These are phyloP conservation scores for Anoplophora glabripennis DNA, from an alignment of 1,140 invertebrate genomes.

Conservation along the genomic window DNA sequence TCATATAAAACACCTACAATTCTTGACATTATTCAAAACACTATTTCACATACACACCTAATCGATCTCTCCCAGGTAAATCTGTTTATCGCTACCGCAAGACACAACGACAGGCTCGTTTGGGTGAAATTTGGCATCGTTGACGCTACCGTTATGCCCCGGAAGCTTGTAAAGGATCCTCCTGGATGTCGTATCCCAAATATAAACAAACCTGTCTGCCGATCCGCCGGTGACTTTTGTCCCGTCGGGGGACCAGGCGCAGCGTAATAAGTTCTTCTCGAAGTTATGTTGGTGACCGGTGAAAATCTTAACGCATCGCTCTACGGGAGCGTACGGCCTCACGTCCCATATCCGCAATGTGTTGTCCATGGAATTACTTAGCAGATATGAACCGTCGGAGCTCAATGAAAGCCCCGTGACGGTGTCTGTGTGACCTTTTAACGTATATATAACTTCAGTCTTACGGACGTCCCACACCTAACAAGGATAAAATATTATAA, in stretches of 20 bases:
- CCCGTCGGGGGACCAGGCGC: constrained; percentile 87
- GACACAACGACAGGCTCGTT: constrained; percentile 93
- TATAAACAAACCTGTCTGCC: constrained; percentile 91
- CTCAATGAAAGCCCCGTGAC: constrained; percentile 90
- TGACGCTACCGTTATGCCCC: constrained; percentile 96
- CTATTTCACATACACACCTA: constrained; percentile 20
- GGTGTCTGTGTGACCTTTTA: constrained; percentile 90
- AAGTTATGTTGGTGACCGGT: constrained; percentile 89
- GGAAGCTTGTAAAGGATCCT: constrained; percentile 95
- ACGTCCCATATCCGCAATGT: constrained; percentile 82
- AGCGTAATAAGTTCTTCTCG: constrained; percentile 90
- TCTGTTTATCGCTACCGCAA: constrained; percentile 92
- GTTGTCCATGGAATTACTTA: constrained; percentile 98
- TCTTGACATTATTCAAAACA: background rate
- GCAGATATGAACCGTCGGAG: constrained; percentile 90
- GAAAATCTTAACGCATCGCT: constrained; percentile 92
- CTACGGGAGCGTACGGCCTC: constrained; percentile 76
- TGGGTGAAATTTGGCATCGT: constrained; percentile 95
- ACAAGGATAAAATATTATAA: background rate
- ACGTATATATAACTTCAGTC: constrained; percentile 79
- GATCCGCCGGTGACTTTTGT: constrained; percentile 83
- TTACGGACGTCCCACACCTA: constrained; percentile 91
- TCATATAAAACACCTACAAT: background rate
- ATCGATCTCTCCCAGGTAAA: constrained; percentile 95
- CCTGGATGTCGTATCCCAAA: constrained; percentile 93